phyloP scores from a whole-genome alignment of 2,888 invertebrate genomes.

The Cheiracanthium punctorium region DNA sequence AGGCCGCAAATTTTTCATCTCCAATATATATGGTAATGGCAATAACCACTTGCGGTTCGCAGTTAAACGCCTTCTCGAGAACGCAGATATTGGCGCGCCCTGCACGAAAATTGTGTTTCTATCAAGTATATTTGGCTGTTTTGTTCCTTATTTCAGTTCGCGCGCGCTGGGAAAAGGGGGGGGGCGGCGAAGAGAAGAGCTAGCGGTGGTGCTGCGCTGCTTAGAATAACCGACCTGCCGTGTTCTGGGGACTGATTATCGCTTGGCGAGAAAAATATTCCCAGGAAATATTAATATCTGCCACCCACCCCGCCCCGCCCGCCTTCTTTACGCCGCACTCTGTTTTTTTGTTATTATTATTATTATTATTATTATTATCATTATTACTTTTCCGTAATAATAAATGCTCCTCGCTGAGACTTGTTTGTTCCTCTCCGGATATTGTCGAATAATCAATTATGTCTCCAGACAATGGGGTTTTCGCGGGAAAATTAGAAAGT shows the following conservation, averaged over 20 bases:
- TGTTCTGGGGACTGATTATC: not conserved
- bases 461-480: not conserved
- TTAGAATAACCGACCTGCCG: not conserved
- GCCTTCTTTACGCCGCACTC: too few relatives aligned
- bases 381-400: too few relatives aligned
- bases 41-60: not conserved
- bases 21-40: slow-evolving; percentile 68
- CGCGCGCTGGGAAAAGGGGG: slow-evolving; percentile 6
- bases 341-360: too few relatives aligned
- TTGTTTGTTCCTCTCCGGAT: not conserved
- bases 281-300: not conserved
- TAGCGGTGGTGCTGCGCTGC: too few relatives aligned
- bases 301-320: not conserved
- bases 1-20: slow-evolving; percentile 47
- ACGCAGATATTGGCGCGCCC: not conserved
- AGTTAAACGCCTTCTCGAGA: not conserved
- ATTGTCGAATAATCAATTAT: not conserved
- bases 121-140: not conserved
- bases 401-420: too few relatives aligned
- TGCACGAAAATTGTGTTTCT: not conserved
- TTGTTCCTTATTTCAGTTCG: slow-evolving; percentile 2
- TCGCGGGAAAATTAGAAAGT: not conserved
- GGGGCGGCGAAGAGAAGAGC: too few relatives aligned
- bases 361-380: too few relatives aligned
- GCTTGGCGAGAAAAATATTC: not conserved